Evolutionary conservation across 35 echinoderm and acorn worm species (phyloP).

Genomic region (Diadema setosum): DNA sequence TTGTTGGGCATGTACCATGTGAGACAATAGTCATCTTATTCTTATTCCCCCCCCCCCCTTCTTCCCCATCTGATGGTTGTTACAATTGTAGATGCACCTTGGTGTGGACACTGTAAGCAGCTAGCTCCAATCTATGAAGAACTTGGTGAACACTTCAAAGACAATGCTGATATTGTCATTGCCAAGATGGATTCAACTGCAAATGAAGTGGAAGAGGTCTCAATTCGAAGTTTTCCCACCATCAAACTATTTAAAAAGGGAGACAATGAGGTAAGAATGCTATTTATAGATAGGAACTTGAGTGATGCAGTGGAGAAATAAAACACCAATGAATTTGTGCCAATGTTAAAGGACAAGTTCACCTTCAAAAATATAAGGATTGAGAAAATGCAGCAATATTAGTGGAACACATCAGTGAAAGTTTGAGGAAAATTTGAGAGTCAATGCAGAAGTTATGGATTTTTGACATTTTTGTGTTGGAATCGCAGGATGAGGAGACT

Average conservation of each 20-base stretch:
- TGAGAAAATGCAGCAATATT: too few relatives aligned
- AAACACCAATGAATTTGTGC: not conserved
- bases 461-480: too few relatives aligned
- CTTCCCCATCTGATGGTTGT: too few relatives aligned
- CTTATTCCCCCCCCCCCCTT: too few relatives aligned
- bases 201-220: conserved; percentile 92
- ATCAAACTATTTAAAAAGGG: conserved; percentile 91
- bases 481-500: too few relatives aligned
- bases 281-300: too few relatives aligned
- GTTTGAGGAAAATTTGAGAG: too few relatives aligned
- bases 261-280: conserved; percentile 94
- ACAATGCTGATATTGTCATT: conserved; percentile 73
- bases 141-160: conserved; percentile 71
- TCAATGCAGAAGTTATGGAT: not conserved
- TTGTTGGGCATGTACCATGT: too few relatives aligned
- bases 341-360: too few relatives aligned
- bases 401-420: too few relatives aligned
- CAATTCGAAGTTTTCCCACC: conserved; percentile 93
- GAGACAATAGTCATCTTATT: too few relatives aligned
- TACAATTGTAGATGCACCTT: conserved; percentile 82
- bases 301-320: not conserved
- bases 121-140: conserved; percentile 84
- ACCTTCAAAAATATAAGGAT: too few relatives aligned
- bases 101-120: conserved; percentile 95
- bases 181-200: conserved; percentile 97